Evolutionary conservation across 2,797 vertebrate species (phyloP), one percentile per base, ranked within the genome.

Genomic region (Spondyliosoma cantharus): DNA sequence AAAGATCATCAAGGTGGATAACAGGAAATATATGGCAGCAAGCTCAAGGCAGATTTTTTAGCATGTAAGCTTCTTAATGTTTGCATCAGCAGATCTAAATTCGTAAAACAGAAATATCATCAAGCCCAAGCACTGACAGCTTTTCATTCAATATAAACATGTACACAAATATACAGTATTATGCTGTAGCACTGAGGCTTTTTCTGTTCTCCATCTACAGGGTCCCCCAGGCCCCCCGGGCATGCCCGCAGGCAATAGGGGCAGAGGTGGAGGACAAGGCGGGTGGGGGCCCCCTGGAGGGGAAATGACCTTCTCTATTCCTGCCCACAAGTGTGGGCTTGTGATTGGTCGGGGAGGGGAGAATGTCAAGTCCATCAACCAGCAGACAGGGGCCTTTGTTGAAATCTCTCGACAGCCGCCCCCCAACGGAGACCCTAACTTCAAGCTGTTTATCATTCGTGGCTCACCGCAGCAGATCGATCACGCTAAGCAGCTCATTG

Each of bases 401-500:
- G 97, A 97, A 90, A 97, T 97, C 87, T 97, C 96, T 0, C 93
- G 96, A 80, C 96, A 97, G 90, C 95, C 96, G 0, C 97, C 96
- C 0, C 96, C 96, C 59, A 97, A 97, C 0, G 96, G 96, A 2
- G 96, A 97, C 89, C 97, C 96, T 57, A 96, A 97, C 89, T 97
- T 97, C 89, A 97, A 97, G 71, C 91, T 97, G 15, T 97, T 97
- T 29, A 95, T 95, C 81, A 97, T 97, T 80, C 94, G 96, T 0
- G 96, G 97, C 15, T 94, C 95, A 0, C 96, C 97, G 0, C 96
- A 97, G 81, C 96, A 97, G 92, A 97, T 97, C 0, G 96, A 97
- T 90, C 97, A 97, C 0, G 97, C 97, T 88, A 97, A 97, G 89
- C 96, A 97, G 91, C 96, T 97, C 74, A 97, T 97, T 0, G 97